phyloP scores from a whole-genome alignment of 2,888 invertebrate species.

The Mamestra brassicae region DNA sequence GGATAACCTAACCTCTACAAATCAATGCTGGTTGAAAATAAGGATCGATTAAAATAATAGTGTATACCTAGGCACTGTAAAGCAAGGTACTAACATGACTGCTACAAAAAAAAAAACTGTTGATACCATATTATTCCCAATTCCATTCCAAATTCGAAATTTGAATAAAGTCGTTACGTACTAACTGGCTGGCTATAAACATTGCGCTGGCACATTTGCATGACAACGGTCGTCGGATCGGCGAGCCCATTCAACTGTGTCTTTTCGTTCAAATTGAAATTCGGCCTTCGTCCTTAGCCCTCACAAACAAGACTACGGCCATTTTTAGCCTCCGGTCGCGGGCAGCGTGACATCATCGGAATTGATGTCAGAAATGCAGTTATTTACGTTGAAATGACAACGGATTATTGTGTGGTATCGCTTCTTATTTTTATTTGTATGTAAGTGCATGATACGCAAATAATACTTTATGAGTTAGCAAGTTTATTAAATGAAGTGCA shows the following conservation, averaged over 20 bases:
- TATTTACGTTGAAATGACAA: slow-evolving; percentile 63
- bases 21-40: background rate
- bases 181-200: slow-evolving; percentile 65
- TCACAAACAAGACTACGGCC: slow-evolving; percentile 69
- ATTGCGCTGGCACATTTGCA: slow-evolving; percentile 74
- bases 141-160: slow-evolving; percentile 60
- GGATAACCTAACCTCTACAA: background rate
- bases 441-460: background rate
- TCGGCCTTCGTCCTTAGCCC: slow-evolving; percentile 77
- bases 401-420: slow-evolving; percentile 49
- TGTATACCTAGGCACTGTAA: background rate
- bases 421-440: slow-evolving; percentile 23
- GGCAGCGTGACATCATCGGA: slow-evolving; percentile 71
- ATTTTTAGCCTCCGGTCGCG: slow-evolving; percentile 61
- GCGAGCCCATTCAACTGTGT: slow-evolving; percentile 67
- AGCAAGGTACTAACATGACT: too few species aligned
- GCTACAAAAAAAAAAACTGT: slow-evolving; percentile 21
- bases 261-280: slow-evolving; percentile 75
- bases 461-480: slow-evolving; percentile 8
- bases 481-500: background rate
- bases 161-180: slow-evolving; percentile 63
- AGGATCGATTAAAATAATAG: background rate
- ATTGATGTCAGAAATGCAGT: slow-evolving; percentile 69
- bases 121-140: slow-evolving; percentile 35
- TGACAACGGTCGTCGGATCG: slow-evolving; percentile 73